Conservation (phyloP, 2,888 invertebrate genomes). For the Corbicula japonica region DNA sequence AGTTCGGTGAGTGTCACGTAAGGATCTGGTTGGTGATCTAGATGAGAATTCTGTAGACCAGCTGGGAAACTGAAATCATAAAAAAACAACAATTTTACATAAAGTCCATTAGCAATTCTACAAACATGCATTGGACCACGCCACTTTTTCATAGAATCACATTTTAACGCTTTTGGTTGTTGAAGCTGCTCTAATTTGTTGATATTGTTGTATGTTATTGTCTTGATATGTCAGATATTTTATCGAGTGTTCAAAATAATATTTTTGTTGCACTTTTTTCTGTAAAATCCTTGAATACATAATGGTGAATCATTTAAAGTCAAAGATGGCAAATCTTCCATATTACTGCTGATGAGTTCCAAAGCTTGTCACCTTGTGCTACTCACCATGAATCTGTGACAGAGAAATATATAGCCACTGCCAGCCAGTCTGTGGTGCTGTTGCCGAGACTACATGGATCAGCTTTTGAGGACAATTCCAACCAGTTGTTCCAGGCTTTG, state of each 20-base stretch:
- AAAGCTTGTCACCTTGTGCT: neutral
- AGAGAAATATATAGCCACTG: conserved; percentile 74
- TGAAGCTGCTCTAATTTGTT: neutral
- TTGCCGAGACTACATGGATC: conserved; percentile 1
- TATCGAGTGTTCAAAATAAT: no score
- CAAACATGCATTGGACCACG: neutral
- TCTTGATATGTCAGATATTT: neutral
- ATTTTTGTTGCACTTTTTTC: no score
- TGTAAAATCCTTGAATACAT: no score
- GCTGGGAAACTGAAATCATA: conserved; percentile 76
- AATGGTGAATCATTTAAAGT: neutral
- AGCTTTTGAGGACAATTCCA: conserved; percentile 23
- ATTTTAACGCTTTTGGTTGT: no score
- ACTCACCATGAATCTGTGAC: conserved; percentile 74
- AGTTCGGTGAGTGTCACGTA: conserved; percentile 77
- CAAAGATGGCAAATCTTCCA: neutral
- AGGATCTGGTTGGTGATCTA: conserved; percentile 72
- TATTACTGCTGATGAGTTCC: neutral
- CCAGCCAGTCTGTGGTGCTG: conserved; percentile 64
- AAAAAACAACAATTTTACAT: neutral
- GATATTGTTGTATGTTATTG: neutral
- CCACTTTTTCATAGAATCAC: neutral
- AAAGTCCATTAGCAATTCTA: neutral
- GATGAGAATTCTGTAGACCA: conserved; percentile 76
- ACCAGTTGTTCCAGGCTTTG: conserved; percentile 56